Conservation (phyloP, 1,140 invertebrate species). For the Cherax destructor region DNA sequence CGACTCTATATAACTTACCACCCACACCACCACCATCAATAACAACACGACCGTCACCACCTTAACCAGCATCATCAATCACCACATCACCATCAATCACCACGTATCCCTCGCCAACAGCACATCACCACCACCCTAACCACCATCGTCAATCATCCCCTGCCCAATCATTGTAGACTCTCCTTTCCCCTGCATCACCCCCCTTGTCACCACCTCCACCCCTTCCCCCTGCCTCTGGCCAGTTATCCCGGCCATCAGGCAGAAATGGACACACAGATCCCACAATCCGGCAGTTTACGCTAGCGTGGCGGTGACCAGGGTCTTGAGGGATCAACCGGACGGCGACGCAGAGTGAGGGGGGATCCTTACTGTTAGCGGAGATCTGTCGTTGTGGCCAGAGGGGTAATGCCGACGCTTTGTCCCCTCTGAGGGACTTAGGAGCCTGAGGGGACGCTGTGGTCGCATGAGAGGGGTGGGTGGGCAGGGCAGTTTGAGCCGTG, state of each 20-base stretch:
- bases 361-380: conserved; percentile 17
- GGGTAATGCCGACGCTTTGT: conserved; percentile 13
- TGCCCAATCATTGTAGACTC: too few relatives aligned
- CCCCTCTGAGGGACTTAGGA: conserved; percentile 4
- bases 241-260: conserved; percentile 4
- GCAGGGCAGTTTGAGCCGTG: neutral
- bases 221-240: neutral
- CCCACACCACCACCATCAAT: too few relatives aligned
- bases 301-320: neutral
- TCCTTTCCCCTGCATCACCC: neutral
- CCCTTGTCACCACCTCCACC: neutral
- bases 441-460: neutral
- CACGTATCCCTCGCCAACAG: too few relatives aligned
- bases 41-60: too few relatives aligned
- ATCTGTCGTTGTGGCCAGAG: neutral
- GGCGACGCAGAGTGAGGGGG: neutral
- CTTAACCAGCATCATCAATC: too few relatives aligned
- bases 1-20: too few relatives aligned
- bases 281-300: conserved; percentile 27
- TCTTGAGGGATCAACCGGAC: neutral
- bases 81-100: neutral
- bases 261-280: conserved; percentile 22
- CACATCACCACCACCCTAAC: neutral
- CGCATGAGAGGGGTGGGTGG: neutral
- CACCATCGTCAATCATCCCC: neutral